Percentiles rank a stretch among this genome's conserved stretches.
These are phyloP conservation scores for Ceratosolen solmsi DNA, from an alignment of 1,140 invertebrate genomes.

Conservation along the genomic window DNA sequence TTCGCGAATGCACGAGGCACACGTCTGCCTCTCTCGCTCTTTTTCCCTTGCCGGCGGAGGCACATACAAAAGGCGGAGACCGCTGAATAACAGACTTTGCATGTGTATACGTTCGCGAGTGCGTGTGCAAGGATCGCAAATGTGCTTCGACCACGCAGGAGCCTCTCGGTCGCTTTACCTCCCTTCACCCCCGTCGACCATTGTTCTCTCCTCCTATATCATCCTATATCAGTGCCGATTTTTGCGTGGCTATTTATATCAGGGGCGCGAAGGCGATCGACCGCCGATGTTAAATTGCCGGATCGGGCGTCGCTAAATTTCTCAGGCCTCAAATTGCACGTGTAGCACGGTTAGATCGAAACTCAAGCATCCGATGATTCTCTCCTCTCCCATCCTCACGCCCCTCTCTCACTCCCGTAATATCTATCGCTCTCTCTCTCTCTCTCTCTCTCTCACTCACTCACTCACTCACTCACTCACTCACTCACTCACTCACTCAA, in stretches of 20 bases:
- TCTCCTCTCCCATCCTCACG: background rate
- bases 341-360: slow-evolving; percentile 40
- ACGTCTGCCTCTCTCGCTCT: slow-evolving; percentile 32
- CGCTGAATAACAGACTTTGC: background rate
- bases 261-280: slow-evolving; percentile 30
- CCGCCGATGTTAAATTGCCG: slow-evolving; percentile 50
- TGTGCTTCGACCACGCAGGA: slow-evolving; percentile 60
- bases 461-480: too few relatives aligned
- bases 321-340: slow-evolving; percentile 48
- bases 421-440: background rate
- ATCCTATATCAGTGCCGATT: background rate
- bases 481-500: too few relatives aligned
- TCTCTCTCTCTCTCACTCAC: background rate
- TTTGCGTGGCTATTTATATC: slow-evolving; percentile 10
- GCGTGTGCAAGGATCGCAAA: slow-evolving; percentile 58
- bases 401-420: too few relatives aligned
- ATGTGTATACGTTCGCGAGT: slow-evolving; percentile 44
- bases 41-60: background rate
- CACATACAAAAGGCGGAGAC: slow-evolving; percentile 23
- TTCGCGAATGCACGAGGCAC: slow-evolving; percentile 49
- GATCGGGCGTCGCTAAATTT: slow-evolving; percentile 50
- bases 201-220: background rate
- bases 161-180: background rate
- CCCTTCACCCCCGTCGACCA: background rate
- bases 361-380: background rate